Conservation (phyloP, 1,140 invertebrate genomes). For the Planococcus citri region DNA sequence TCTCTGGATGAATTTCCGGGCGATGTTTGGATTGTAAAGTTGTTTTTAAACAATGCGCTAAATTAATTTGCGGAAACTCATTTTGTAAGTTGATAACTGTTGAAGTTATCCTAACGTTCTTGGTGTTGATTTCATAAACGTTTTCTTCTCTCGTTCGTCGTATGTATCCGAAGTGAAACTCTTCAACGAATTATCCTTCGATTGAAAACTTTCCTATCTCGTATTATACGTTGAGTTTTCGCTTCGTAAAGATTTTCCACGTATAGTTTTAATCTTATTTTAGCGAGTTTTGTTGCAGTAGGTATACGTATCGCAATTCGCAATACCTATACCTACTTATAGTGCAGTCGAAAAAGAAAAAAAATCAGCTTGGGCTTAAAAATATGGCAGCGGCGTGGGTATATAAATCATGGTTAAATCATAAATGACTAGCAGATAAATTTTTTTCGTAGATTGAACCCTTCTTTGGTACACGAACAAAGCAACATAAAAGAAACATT, state of each 20-base stretch:
- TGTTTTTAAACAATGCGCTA: background rate
- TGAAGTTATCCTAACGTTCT: background rate
- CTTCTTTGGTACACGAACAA: too few relatives aligned
- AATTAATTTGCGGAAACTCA: slow-evolving; percentile 3
- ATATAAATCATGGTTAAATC: background rate
- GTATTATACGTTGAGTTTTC: too few relatives aligned
- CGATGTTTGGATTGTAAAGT: background rate
- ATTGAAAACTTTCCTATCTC: background rate
- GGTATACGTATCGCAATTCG: too few relatives aligned
- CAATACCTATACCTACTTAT: too few relatives aligned
- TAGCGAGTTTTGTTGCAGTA: too few relatives aligned
- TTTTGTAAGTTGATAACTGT: background rate
- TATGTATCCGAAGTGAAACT: too few relatives aligned
- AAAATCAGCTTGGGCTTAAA: too few relatives aligned
- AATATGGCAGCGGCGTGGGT: too few relatives aligned
- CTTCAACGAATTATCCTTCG: background rate
- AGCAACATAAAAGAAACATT: slow-evolving; percentile 7
- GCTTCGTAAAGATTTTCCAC: too few relatives aligned
- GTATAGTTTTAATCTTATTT: too few relatives aligned
- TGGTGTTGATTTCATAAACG: background rate
- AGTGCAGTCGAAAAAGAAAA: too few relatives aligned
- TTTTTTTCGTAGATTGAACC: background rate
- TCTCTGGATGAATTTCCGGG: background rate
- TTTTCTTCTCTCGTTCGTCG: background rate
- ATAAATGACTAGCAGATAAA: background rate